These are phyloP conservation scores for Zaprionus ornatus DNA, from an alignment of 1,140 invertebrate species.

Conservation along the genomic window DNA sequence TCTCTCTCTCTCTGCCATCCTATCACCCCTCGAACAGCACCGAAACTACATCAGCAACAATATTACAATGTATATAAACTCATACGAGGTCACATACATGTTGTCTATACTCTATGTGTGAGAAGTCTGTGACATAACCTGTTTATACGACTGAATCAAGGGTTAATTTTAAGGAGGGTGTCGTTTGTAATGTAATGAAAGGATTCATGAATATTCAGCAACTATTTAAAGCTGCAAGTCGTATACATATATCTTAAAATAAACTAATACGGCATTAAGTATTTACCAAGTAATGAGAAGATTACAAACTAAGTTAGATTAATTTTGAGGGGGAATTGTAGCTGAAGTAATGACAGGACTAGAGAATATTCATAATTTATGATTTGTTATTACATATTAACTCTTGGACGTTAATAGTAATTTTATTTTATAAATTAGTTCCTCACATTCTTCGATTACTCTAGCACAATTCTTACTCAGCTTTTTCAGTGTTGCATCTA, in stretches of 20 bases:
- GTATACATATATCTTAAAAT: not conserved
- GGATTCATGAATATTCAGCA: not conserved
- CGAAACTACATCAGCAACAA: conserved; percentile 28
- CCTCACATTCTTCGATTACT: too few species aligned
- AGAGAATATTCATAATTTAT: too few species aligned
- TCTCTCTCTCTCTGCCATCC: not conserved
- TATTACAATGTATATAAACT: conserved; percentile 52
- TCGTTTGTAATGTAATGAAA: not conserved
- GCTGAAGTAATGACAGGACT: too few species aligned
- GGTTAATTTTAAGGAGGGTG: not conserved
- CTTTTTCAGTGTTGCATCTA: too few species aligned
- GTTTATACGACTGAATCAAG: not conserved
- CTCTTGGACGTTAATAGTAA: too few species aligned
- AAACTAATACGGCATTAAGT: too few species aligned
- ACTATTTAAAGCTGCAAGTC: not conserved
- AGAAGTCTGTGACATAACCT: not conserved
- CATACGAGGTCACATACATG: conserved; percentile 11
- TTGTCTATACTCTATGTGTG: conserved; percentile 23
- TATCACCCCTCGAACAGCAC: not conserved
- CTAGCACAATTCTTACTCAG: too few species aligned
- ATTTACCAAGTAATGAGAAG: too few species aligned
- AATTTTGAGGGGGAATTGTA: too few species aligned
- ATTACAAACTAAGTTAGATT: too few species aligned
- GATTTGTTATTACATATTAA: too few species aligned
- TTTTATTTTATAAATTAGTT: too few species aligned